These are phyloP conservation scores for Sparus aurata DNA, from an alignment of 2,797 vertebrate species.

Conservation along the genomic window DNA sequence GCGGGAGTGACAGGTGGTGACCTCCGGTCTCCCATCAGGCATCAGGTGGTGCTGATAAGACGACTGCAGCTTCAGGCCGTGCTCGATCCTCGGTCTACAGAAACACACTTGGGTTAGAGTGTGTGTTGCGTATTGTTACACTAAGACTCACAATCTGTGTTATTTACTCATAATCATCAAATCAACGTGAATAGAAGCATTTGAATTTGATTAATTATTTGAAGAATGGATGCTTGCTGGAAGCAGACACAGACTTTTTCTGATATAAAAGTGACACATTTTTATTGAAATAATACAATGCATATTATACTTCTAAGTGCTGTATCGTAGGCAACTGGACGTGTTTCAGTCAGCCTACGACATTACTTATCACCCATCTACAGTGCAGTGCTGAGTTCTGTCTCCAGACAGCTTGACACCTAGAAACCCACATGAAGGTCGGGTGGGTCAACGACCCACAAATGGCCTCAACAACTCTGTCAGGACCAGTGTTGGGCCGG, in stretches of 20 bases:
- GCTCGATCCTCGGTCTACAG: slow-evolving; percentile 82
- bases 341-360: too few relatives aligned
- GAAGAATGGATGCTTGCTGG: not conserved
- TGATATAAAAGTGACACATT: not conserved
- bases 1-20: slow-evolving; percentile 94
- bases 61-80: slow-evolving; percentile 90
- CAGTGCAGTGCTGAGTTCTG: too few relatives aligned
- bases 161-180: not conserved
- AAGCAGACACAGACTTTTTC: not conserved
- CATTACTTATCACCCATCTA: too few relatives aligned
- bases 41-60: slow-evolving; percentile 90
- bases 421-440: too few relatives aligned
- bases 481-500: too few relatives aligned
- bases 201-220: not conserved
- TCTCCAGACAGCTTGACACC: too few relatives aligned
- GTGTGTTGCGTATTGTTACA: not conserved
- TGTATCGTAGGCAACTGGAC: too few relatives aligned
- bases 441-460: too few relatives aligned
- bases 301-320: too few relatives aligned
- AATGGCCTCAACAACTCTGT: too few relatives aligned
- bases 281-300: too few relatives aligned
- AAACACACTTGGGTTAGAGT: slow-evolving; percentile 2
- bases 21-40: slow-evolving; percentile 88
- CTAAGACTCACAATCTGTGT: not conserved
- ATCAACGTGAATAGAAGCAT: not conserved